Evolutionary conservation across 2,113 vertebrate species (phyloP).

Genomic region (Grammomys surdaster): DNA sequence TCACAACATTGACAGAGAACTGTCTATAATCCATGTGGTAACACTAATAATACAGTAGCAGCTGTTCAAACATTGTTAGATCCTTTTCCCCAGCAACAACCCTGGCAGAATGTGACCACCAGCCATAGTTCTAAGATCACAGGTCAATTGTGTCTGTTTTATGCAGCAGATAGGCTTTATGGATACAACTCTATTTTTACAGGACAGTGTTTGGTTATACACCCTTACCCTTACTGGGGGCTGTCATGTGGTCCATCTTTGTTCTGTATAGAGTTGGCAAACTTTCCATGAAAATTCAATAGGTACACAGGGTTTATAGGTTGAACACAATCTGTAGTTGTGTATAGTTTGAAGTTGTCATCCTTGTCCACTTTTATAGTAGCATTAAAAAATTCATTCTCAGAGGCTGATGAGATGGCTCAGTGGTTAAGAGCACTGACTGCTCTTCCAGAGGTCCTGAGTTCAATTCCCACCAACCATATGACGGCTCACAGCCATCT

Average conservation of each 20-base stretch:
- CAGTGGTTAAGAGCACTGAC: no score
- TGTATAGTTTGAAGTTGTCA: neutral
- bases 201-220: neutral
- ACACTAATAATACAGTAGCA: neutral
- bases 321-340: no score
- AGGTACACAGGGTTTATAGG: neutral
- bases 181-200: neutral
- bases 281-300: neutral
- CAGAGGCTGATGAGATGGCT: neutral
- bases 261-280: neutral
- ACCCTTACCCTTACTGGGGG: neutral
- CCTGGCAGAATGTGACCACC: neutral
- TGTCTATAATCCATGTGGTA: neutral
- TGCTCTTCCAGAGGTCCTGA: no score
- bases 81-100: neutral
- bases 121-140: neutral
- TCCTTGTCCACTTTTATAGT: neutral
- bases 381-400: neutral
- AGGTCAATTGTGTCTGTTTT: neutral
- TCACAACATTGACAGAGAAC: neutral
- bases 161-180: neutral
- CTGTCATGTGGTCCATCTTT: neutral
- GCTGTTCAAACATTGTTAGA: neutral
- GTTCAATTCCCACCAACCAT: no score
- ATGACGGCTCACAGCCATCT: no score